Percentiles rank a stretch among this genome's conserved stretches.
These are phyloP conservation scores for Trachelus troglodyta DNA, from an alignment of 2,888 invertebrate genomes.

Conservation along the genomic window DNA sequence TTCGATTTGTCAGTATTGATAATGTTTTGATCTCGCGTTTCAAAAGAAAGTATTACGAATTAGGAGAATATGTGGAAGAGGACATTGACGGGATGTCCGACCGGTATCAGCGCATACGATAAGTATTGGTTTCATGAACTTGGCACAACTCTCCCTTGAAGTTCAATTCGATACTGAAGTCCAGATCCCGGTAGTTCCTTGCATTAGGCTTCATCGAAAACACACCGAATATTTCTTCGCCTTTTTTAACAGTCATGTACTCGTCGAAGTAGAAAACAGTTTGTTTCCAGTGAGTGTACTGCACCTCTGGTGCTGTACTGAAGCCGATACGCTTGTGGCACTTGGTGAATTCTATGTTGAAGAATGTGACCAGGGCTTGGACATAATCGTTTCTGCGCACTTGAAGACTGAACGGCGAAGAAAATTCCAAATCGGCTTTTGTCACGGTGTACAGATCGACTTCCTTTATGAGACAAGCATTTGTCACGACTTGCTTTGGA, in stretches of 20 bases:
- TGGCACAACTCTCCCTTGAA: conserved; percentile 92
- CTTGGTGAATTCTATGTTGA: conserved; percentile 99
- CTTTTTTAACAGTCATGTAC: conserved; percentile 95
- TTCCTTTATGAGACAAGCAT: conserved; percentile 94
- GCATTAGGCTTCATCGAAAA: conserved; percentile 97
- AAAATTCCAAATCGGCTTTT: conserved; percentile 92
- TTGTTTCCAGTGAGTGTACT: conserved; percentile 99
- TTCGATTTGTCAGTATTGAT: not conserved
- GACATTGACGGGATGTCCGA: not conserved
- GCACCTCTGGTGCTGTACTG: conserved; percentile 97
- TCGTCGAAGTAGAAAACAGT: conserved; percentile 98
- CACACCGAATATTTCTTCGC: conserved; percentile 91
- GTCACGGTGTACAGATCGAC: conserved; percentile 99
- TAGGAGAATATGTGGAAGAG: conserved; percentile 17
- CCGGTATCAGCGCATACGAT: conserved; percentile 85
- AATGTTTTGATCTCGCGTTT: conserved; percentile 1
- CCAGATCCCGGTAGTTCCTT: conserved; percentile 96
- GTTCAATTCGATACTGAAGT: conserved; percentile 92
- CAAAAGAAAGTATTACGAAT: conserved; percentile 1
- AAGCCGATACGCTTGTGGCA: conserved; percentile 99
- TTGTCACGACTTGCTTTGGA: conserved; percentile 97
- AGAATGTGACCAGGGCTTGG: conserved; percentile 98
- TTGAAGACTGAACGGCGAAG: conserved; percentile 85
- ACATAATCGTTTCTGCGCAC: conserved; percentile 94
- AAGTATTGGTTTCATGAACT: conserved; percentile 86